These are phyloP conservation scores for Pelosia muscerda DNA, from an alignment of 2,888 invertebrate genomes.

Conservation along the genomic window DNA sequence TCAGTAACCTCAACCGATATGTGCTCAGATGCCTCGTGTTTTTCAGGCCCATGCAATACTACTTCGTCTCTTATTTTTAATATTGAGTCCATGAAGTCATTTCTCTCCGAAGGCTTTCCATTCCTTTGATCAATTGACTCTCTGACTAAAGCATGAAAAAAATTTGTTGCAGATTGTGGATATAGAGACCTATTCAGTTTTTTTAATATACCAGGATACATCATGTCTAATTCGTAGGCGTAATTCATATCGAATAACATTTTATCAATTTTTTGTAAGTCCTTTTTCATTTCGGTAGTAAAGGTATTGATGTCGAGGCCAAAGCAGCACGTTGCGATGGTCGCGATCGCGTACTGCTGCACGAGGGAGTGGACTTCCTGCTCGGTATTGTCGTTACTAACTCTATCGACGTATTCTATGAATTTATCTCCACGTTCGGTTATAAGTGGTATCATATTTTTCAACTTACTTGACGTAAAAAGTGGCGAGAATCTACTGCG, in stretches of 20 bases:
- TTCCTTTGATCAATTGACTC: conserved; percentile 39
- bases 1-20: conserved; percentile 51
- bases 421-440: conserved; percentile 48
- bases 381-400: conserved; percentile 22
- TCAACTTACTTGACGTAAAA: conserved; percentile 61
- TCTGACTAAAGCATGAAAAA: conserved; percentile 43
- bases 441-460: conserved; percentile 58
- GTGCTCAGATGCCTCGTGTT: conserved; percentile 17
- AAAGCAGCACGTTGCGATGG: conserved; percentile 43
- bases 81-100: conserved; percentile 59
- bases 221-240: conserved; percentile 40
- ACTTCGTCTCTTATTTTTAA: conserved; percentile 45
- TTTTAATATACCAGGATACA: conserved; percentile 50
- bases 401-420: not conserved
- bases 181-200: conserved; percentile 41
- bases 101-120: conserved; percentile 40
- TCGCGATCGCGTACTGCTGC: conserved; percentile 46
- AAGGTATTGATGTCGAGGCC: conserved; percentile 44
- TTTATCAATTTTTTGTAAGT: conserved; percentile 23
- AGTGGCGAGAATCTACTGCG: conserved; percentile 57
- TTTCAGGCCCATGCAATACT: conserved; percentile 23
- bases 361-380: conserved; percentile 39
- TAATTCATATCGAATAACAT: conserved; percentile 29
- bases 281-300: conserved; percentile 13
- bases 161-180: conserved; percentile 27